phyloP scores from a whole-genome alignment of 1,140 invertebrate species.

The Macrostomum lignano region DNA sequence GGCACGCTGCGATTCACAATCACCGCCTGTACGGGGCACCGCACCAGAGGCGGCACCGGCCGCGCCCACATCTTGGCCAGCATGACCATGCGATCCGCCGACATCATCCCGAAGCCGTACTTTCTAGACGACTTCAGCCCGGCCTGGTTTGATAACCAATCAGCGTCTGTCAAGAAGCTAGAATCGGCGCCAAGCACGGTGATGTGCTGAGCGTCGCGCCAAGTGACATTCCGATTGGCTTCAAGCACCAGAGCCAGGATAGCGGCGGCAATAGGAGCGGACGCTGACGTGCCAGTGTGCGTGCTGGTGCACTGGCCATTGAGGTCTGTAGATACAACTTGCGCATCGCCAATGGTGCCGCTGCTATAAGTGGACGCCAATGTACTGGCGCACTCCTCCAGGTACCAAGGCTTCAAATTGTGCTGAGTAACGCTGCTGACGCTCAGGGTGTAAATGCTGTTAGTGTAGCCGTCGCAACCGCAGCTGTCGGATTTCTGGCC shows the following conservation, averaged over 20 bases:
- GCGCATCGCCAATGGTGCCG: conserved; percentile 35
- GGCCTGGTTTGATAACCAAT: conserved; percentile 12
- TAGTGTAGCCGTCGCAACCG: conserved; percentile 61
- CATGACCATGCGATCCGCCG: conserved; percentile 65
- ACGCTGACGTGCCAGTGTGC: conserved; percentile 54
- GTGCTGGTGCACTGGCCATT: conserved; percentile 38
- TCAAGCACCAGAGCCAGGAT: conserved; percentile 74
- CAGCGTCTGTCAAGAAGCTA: conserved; percentile 19
- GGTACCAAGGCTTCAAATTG: conserved; percentile 35
- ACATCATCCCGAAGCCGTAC: conserved; percentile 65
- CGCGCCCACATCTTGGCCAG: conserved; percentile 53
- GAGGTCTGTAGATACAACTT: conserved; percentile 45
- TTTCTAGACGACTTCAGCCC: too few species aligned
- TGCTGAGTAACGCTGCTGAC: conserved; percentile 48
- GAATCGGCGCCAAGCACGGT: conserved; percentile 61
- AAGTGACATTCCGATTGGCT: conserved; percentile 62
- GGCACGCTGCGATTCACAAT: too few species aligned
- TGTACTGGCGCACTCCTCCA: conserved; percentile 83
- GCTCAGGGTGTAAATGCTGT: conserved; percentile 54
- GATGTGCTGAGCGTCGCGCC: conserved; percentile 81
- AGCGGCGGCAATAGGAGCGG: conserved; percentile 76
- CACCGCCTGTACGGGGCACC: too few species aligned
- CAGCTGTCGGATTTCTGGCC: conserved; percentile 53
- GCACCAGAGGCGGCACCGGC: too few species aligned
- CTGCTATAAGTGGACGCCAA: conserved; percentile 79